Conservation (phyloP, 2,113 vertebrate genomes). For the Urocitellus parryii region DNA sequence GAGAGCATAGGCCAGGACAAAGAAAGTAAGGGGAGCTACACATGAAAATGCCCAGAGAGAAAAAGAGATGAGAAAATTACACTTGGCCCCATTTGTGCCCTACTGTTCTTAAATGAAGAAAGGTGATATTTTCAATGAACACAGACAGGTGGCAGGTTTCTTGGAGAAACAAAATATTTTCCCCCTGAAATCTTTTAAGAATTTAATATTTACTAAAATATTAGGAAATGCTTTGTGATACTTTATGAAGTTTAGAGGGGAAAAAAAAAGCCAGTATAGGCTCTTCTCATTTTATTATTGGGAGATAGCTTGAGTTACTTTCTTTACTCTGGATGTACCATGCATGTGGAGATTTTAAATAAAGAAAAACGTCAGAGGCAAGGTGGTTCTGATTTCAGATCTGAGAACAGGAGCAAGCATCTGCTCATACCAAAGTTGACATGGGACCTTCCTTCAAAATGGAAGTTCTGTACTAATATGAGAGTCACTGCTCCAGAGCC, state of each 20-base stretch:
- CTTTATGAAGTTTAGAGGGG: background rate
- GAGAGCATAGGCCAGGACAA: background rate
- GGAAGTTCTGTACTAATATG: background rate
- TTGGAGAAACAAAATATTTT: background rate
- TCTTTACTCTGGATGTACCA: conserved; percentile 16
- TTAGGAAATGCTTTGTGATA: background rate
- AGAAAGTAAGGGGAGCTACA: background rate
- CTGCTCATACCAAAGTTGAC: background rate
- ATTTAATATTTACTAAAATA: background rate
- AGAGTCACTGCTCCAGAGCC: conserved; percentile 16
- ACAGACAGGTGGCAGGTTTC: background rate
- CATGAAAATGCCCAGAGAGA: background rate
- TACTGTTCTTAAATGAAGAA: background rate
- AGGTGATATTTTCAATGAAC: background rate
- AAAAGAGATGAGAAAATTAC: background rate
- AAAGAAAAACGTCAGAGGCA: background rate
- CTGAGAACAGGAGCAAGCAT: background rate
- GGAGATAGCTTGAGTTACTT: background rate
- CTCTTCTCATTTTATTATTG: background rate
- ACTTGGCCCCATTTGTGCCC: background rate
- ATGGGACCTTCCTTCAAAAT: background rate
- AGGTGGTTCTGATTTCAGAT: background rate
- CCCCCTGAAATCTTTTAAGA: background rate
- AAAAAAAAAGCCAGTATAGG: background rate
- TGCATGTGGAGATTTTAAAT: conserved; percentile 41